Evolutionary conservation across 2,888 invertebrate species (phyloP).

Genomic region (Plusia festucae): DNA sequence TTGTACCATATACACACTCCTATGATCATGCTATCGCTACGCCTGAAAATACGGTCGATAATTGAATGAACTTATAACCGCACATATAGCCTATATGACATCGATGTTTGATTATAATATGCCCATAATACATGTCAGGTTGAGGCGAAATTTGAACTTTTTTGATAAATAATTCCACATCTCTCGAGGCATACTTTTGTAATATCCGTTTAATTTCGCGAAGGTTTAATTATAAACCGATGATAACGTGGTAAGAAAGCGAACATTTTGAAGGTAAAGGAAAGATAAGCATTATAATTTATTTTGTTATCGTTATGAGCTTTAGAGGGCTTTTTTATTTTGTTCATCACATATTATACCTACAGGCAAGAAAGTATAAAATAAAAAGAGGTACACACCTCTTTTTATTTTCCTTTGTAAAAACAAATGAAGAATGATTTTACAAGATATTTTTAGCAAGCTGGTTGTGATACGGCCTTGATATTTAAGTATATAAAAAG

Average conservation of each 20-base stretch:
- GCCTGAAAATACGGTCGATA: neutral
- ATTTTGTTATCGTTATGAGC: neutral
- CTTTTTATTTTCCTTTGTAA: too few species aligned
- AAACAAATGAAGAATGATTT: too few species aligned
- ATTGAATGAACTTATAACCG: neutral
- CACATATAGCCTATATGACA: neutral
- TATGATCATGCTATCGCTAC: too few species aligned
- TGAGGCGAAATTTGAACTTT: constrained; percentile 10
- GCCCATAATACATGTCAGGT: neutral
- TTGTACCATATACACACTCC: too few species aligned
- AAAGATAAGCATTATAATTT: constrained; percentile 5
- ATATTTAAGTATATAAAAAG: too few species aligned
- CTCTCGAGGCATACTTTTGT: constrained; percentile 12
- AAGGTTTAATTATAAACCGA: constrained; percentile 22
- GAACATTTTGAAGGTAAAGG: neutral
- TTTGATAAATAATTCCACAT: constrained; percentile 30
- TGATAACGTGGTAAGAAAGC: constrained; percentile 20
- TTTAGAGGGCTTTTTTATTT: neutral
- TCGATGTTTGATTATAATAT: neutral
- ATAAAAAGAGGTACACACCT: too few species aligned
- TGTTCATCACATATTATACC: neutral
- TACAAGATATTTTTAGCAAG: too few species aligned
- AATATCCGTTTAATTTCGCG: constrained; percentile 49
- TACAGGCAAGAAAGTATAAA: neutral
- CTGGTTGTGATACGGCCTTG: too few species aligned